Percentiles rank a stretch among this genome's conserved stretches.
Evolutionary conservation across 2,888 invertebrate species (phyloP).

Genomic region (Entomobrya multifasciata): DNA sequence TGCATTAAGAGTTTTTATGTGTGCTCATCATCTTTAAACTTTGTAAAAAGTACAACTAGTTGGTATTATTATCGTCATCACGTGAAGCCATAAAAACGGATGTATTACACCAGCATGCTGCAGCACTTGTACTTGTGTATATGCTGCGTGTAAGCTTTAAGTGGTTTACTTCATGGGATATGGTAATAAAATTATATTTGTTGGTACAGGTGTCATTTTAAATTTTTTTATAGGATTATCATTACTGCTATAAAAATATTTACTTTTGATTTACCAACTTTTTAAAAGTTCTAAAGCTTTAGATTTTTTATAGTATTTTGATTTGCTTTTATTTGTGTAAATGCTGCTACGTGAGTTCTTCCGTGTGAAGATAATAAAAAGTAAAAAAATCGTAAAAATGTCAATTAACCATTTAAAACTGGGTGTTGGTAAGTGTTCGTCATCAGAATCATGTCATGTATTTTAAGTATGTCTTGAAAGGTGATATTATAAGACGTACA

Average conservation of each 20-base stretch:
- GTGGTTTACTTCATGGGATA: background rate
- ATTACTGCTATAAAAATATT: conserved; percentile 1
- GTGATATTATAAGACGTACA: no score
- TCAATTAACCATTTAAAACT: background rate
- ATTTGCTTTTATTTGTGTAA: background rate
- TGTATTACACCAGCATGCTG: conserved; percentile 6
- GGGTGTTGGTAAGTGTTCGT: background rate
- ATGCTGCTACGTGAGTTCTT: background rate
- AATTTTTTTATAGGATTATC: background rate
- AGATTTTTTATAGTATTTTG: background rate
- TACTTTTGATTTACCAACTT: background rate
- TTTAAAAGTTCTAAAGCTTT: no score
- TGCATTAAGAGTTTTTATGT: conserved; percentile 1
- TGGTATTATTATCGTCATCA: background rate
- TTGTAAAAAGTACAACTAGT: background rate
- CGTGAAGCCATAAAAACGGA: background rate
- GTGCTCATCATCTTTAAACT: conserved; percentile 10
- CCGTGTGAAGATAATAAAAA: background rate
- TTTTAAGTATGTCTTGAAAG: no score
- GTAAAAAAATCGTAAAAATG: background rate
- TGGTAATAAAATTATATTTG: conserved; percentile 15
- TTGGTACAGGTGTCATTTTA: conserved; percentile 49
- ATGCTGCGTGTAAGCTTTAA: no score
- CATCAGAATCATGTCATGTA: background rate
- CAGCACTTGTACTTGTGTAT: no score